These are phyloP conservation scores for Melanchra persicariae DNA, from an alignment of 2,888 invertebrate genomes.

Conservation along the genomic window DNA sequence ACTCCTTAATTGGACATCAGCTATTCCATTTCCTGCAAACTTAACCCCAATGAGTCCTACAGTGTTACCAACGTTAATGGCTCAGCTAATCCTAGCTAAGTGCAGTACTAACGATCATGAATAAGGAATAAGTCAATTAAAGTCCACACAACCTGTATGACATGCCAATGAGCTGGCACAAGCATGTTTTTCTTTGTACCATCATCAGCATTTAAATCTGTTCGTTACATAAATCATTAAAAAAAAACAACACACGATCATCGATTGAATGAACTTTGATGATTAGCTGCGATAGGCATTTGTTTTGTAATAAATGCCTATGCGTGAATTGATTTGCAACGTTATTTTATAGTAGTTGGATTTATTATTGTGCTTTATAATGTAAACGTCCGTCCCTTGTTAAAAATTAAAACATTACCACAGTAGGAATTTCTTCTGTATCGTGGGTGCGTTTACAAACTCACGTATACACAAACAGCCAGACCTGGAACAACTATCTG, in stretches of 20 bases:
- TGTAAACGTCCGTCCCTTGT: too few relatives aligned
- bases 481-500: too few relatives aligned
- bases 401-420: too few relatives aligned
- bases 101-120: conserved; percentile 13
- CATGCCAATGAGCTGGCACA: conserved; percentile 46
- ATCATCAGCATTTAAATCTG: conserved; percentile 35
- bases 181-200: conserved; percentile 14
- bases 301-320: conserved; percentile 11
- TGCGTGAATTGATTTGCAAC: conserved; percentile 19
- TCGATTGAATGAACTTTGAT: conserved; percentile 29
- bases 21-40: not conserved
- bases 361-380: too few relatives aligned
- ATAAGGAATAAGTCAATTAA: conserved; percentile 24
- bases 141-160: conserved; percentile 26
- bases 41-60: not conserved
- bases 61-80: not conserved
- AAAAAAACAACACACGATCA: conserved; percentile 46
- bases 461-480: too few relatives aligned
- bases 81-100: not conserved
- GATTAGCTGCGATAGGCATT: conserved; percentile 24
- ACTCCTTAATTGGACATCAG: not conserved
- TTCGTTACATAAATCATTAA: conserved; percentile 44
- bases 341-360: not conserved
- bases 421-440: too few relatives aligned
- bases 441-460: too few relatives aligned